Evolutionary conservation across 1,140 invertebrate genomes (phyloP).

Genomic region (Mesaphorura yosii): DNA sequence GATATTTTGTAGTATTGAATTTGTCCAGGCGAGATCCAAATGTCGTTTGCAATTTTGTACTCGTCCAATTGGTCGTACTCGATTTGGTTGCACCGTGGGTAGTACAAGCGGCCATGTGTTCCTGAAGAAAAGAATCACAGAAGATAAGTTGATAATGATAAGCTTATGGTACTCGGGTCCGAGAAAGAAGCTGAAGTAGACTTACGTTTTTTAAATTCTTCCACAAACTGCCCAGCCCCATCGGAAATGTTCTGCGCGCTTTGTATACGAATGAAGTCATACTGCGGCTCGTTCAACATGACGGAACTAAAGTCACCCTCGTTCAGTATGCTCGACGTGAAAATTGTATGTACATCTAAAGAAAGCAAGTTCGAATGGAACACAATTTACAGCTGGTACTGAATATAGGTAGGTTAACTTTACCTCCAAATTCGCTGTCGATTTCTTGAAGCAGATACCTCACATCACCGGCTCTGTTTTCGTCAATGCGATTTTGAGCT

Average conservation of each 20-base stretch:
- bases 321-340: conserved; percentile 16
- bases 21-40: conserved; percentile 14
- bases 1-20: conserved; percentile 26
- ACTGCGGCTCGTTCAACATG: not conserved
- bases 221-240: conserved; percentile 4
- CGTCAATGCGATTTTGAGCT: conserved; percentile 9
- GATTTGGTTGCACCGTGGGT: conserved; percentile 17
- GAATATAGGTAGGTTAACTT: not conserved
- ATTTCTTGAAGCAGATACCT: conserved; percentile 2
- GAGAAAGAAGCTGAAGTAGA: conserved; percentile 2
- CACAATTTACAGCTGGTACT: too few relatives aligned
- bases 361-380: too few relatives aligned
- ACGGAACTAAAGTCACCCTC: conserved; percentile 9
- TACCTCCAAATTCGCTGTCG: conserved; percentile 19
- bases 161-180: not conserved
- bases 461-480: conserved; percentile 12
- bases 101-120: conserved; percentile 16
- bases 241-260: conserved; percentile 14
- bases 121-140: conserved; percentile 8
- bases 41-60: not conserved
- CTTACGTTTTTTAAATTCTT: conserved; percentile 18
- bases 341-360: conserved; percentile 23
- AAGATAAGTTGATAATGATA: too few relatives aligned
- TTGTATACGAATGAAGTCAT: conserved; percentile 14
- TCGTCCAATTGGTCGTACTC: conserved; percentile 16